Evolutionary conservation across 2,888 invertebrate genomes (phyloP), one percentile per base, ranked within the genome.

Genomic region (Seira ritae): DNA sequence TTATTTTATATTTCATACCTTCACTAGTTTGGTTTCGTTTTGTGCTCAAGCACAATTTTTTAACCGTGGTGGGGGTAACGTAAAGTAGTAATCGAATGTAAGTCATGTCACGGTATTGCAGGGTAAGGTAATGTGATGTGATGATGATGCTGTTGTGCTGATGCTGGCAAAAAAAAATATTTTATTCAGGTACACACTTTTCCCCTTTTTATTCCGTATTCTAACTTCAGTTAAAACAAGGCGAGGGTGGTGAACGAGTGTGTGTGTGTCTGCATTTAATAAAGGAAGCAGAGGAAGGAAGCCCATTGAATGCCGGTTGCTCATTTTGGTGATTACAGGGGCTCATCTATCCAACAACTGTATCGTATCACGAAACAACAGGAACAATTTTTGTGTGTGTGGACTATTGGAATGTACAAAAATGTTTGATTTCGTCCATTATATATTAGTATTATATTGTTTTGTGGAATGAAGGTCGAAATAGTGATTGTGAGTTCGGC

Each of bases 231-330:
- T 66, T 66, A 66, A 66, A 66, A 20, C 8, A 66, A 66, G 66
- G 6, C 20, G 22, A 66, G 66, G 20, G 15, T 17, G 20, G 66
- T 17, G 66, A 20, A 10, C 15, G 66, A 20, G 60, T 55, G 66
- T 71, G 72, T 42, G 72, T 31, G 50, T 75, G 67, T 65, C 74
- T 71, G 79, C 19, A 80, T 60, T 74, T 4, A 74, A 66, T 70
- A 37, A 68, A 74, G 73, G 22, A 65, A 60, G 60, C 60, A 71
- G 55, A 80, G 80, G 80, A 81, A 81, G 81, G 81, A 81, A 81
- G 72, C 76, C 81, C 22, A 71, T 62, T 80, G 80, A 80, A 74
- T 81, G 81, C 81, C 81, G 81, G 81, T 81, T 80, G 22, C 73
- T 37, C 12, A 42, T 42, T 42, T 42, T 12, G 12, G 42, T 42